Conservation (phyloP, 2,797 vertebrate species). For the Galagoides demidoff region DNA sequence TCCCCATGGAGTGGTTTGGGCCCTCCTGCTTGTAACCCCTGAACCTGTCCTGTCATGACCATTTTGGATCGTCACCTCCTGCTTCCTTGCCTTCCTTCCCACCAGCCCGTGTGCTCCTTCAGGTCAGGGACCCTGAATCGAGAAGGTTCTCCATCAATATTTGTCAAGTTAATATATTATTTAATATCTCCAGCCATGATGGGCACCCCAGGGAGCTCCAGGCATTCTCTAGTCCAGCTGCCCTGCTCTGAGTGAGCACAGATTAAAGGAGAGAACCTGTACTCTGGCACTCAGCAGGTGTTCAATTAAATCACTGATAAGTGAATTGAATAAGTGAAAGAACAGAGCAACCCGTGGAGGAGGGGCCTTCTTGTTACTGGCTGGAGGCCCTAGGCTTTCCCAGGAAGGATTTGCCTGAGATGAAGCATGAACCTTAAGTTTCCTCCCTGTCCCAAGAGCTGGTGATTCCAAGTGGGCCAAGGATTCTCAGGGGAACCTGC, state of each 20-base stretch:
- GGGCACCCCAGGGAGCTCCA: not conserved
- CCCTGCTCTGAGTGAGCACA: not conserved
- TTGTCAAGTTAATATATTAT: not conserved
- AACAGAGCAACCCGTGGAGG: fast-evolving
- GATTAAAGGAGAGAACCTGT: not conserved
- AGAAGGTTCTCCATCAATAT: not conserved
- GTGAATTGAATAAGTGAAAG: not conserved
- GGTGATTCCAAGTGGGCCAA: fast-evolving
- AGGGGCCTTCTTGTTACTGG: not conserved
- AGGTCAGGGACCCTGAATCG: fast-evolving
- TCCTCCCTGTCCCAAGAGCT: not conserved
- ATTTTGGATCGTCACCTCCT: not conserved
- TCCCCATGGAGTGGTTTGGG: not conserved
- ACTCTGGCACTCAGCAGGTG: not conserved
- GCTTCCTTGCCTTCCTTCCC: not conserved
- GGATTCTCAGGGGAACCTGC: not conserved
- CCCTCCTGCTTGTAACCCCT: no score
- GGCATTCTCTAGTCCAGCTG: fast-evolving
- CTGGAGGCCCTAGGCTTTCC: not conserved
- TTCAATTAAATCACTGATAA: not conserved
- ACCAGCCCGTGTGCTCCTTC: fast-evolving
- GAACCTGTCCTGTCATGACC: fast-evolving
- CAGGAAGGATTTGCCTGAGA: not conserved
- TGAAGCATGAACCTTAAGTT: not conserved
- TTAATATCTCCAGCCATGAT: fast-evolving